A percentile compares a stretch with the other conserved stretches of the same genome.
These are phyloP conservation scores for Rhinichthys osculus DNA, from an alignment of 2,797 vertebrate species.

Conservation along the genomic window DNA sequence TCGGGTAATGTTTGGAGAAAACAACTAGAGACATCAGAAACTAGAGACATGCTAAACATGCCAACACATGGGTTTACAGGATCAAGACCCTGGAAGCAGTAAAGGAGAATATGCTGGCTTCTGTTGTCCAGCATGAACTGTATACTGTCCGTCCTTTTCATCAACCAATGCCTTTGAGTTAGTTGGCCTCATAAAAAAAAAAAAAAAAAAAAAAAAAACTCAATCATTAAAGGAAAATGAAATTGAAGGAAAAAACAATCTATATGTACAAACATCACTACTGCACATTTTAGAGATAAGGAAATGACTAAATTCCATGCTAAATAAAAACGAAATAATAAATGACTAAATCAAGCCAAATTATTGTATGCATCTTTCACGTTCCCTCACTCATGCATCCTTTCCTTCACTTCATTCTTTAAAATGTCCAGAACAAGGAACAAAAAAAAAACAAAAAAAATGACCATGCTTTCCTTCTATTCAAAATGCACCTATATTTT, in stretches of 20 bases:
- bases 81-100: background rate
- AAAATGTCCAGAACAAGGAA: background rate
- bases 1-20: slow-evolving; percentile 21
- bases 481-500: background rate
- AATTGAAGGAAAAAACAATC: background rate
- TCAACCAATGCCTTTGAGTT: background rate
- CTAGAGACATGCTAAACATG: slow-evolving; percentile 5
- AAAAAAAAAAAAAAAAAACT: background rate
- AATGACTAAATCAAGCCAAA: background rate
- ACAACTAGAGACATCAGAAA: slow-evolving; percentile 14
- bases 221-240: background rate
- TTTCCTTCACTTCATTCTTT: background rate
- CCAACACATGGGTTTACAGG: background rate
- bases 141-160: background rate
- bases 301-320: background rate
- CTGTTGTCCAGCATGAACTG: background rate
- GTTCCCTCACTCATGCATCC: background rate
- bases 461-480: background rate
- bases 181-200: background rate
- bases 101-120: background rate
- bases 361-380: background rate
- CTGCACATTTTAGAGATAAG: background rate
- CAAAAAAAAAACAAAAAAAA: background rate
- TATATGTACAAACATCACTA: background rate
- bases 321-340: background rate